phyloP scores from a whole-genome alignment of 2,888 invertebrate genomes.

The Theretra japonica region DNA sequence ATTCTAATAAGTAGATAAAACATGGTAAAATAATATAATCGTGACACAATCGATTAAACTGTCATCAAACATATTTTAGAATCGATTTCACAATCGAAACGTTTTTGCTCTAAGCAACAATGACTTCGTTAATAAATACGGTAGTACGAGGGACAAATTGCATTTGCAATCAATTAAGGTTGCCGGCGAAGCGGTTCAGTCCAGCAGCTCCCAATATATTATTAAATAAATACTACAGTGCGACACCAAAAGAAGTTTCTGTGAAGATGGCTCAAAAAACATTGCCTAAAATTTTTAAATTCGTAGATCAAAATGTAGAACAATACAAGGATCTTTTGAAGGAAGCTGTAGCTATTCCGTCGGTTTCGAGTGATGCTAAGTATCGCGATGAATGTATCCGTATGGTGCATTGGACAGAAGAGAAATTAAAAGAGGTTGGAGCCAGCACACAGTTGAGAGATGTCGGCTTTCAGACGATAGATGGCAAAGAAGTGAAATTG shows the following conservation, averaged over 20 bases:
- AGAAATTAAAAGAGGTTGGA: constrained; percentile 88
- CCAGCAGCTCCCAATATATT: constrained; percentile 40
- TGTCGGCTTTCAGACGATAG: constrained; percentile 90
- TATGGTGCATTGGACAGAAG: constrained; percentile 94
- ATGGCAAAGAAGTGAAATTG: constrained; percentile 89
- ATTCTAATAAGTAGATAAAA: neutral
- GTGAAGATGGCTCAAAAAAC: constrained; percentile 71
- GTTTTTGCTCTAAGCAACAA: constrained; percentile 29
- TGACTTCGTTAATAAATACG: constrained; percentile 49
- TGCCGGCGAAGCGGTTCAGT: constrained; percentile 48
- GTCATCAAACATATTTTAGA: neutral
- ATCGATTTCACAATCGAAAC: constrained; percentile 9
- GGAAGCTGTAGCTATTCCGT: constrained; percentile 96
- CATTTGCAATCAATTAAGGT: constrained; percentile 55
- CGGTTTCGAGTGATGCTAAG: constrained; percentile 96
- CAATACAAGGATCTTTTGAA: constrained; percentile 91
- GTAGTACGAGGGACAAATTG: constrained; percentile 48
- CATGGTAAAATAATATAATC: neutral
- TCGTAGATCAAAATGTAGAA: constrained; percentile 90
- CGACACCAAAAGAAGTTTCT: constrained; percentile 50
- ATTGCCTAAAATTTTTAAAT: constrained; percentile 84
- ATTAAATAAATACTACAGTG: constrained; percentile 41
- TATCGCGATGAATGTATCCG: constrained; percentile 90
- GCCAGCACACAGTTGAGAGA: constrained; percentile 89
- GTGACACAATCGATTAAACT: neutral